Base-by-base conservation (phyloP, 1,140 invertebrate species). In the Mamestra configurata region DNA sequence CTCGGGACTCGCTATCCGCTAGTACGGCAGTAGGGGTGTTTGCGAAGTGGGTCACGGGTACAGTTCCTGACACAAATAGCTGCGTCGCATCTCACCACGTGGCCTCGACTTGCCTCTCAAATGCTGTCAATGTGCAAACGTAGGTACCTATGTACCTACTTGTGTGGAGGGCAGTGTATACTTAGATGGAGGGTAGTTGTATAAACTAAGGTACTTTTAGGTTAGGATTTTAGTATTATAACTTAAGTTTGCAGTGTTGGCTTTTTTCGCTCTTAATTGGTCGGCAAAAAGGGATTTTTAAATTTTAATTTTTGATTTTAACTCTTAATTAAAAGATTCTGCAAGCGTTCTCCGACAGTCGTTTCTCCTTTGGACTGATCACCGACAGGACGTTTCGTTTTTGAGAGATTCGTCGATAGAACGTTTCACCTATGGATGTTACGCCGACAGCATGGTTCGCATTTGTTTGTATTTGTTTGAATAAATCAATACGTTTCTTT, bases 51-150 rank as follows among this genome's bases (percentile, higher is more conserved):
- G 93, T 94, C 93, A 94, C 89, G 91, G 92, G 91, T 93, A 88
- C 90, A 89, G 88, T 90, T 92, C 91, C 93, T 94, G 92, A 93
- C 93, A 93, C 91, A 88, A 93, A 94, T 94, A 93, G 87, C 89
- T 84, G 82, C 80, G 89, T 88, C 86, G 90, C 89, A 91, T 92
- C 91, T 88, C 84, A 78, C 82, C 91, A 90, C 89, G 91, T 90
- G 89, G 84, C 88, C 85, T 87, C 88, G 85, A 77, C 73, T 75
- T 79, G 79, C 79, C 73, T 82, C 81, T 83, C 82, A 77, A 77
- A 83, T 82, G 79, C 70, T 75, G 80, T 81, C 49, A 72, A 70
- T 82, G 77, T 64, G 55, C 43, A n/a, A 57, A 75, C 20, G 40
- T 73, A 75, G 0, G 10, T 77, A 43, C 37, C 40, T 64, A 55